Percentiles rank a stretch among this genome's conserved stretches.
Conservation (phyloP, 2,888 invertebrate genomes). For the Azorinus chamasolen region DNA sequence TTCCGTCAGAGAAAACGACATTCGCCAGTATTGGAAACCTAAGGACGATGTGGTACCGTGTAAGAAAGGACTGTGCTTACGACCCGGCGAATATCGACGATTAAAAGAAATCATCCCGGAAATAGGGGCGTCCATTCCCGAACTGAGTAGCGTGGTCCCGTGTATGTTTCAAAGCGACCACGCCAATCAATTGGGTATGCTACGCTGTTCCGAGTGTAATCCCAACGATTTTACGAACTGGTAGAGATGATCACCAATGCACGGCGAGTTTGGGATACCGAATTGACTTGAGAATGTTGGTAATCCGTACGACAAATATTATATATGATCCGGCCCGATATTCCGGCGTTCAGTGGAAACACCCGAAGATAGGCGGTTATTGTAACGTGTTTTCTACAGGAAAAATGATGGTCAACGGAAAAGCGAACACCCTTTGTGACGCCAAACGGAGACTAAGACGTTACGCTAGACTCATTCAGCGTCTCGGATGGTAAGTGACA, state of each 20-base stretch:
- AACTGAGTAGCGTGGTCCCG: too few species aligned
- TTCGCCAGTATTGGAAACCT: too few species aligned
- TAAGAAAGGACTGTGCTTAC: too few species aligned
- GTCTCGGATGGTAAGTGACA: slow-evolving; percentile 4
- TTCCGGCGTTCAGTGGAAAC: slow-evolving; percentile 18
- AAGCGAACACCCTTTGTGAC: background rate
- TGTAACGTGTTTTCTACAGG: slow-evolving; percentile 1
- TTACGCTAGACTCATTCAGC: slow-evolving; percentile 12
- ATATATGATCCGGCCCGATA: slow-evolving; percentile 8
- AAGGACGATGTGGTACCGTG: too few species aligned
- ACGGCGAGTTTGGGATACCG: background rate
- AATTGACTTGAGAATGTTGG: slow-evolving; percentile 8
- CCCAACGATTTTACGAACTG: too few species aligned
- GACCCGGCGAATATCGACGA: too few species aligned
- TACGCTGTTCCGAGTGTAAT: too few species aligned
- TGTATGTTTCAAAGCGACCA: too few species aligned
- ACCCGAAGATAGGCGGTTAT: slow-evolving; percentile 8
- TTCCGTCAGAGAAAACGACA: too few species aligned
- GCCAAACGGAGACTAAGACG: slow-evolving; percentile 6
- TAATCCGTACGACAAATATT: background rate
- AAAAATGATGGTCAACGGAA: slow-evolving; percentile 12
- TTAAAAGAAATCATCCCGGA: too few species aligned
- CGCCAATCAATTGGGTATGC: too few species aligned
- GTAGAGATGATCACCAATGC: slow-evolving; percentile 4
- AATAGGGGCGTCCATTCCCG: too few species aligned